Evolutionary conservation across 2,797 vertebrate species (phyloP).

Genomic region (Sebastes steindachneri): DNA sequence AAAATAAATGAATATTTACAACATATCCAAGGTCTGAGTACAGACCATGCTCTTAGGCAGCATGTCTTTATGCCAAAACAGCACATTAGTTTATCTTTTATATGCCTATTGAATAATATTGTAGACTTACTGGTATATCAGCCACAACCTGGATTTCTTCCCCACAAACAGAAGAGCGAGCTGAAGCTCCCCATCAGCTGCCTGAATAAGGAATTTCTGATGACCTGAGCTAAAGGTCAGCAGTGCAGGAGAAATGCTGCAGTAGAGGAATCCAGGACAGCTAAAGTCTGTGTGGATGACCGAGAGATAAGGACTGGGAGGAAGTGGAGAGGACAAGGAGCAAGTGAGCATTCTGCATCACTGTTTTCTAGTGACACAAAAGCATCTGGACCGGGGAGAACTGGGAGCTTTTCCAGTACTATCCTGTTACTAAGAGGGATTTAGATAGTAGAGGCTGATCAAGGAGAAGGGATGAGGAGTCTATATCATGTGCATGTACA

Average conservation of each 20-base stretch:
- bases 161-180: constrained; percentile 19
- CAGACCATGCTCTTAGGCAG: neutral
- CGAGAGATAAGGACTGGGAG: constrained; percentile 51
- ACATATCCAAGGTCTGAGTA: neutral
- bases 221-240: constrained; percentile 57
- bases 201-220: constrained; percentile 61
- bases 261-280: constrained; percentile 47
- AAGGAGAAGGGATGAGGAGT: neutral
- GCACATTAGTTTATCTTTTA: constrained; percentile 20
- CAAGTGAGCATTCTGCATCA: constrained; percentile 27
- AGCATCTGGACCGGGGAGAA: neutral
- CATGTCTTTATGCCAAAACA: constrained; percentile 12
- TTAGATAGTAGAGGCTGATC: neutral
- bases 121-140: constrained; percentile 33
- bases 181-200: constrained; percentile 25
- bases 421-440: neutral
- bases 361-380: neutral
- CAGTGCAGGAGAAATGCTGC: constrained; percentile 55
- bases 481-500: too few species aligned
- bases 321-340: constrained; percentile 33
- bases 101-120: constrained; percentile 55
- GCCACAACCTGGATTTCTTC: constrained; percentile 11
- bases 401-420: constrained; percentile 15
- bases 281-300: constrained; percentile 41
- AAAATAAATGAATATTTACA: neutral